These are phyloP conservation scores for Ephydatia muelleri DNA, from an alignment of 37 sponge, comb jelly and placozoan species.

Conservation along the genomic window DNA sequence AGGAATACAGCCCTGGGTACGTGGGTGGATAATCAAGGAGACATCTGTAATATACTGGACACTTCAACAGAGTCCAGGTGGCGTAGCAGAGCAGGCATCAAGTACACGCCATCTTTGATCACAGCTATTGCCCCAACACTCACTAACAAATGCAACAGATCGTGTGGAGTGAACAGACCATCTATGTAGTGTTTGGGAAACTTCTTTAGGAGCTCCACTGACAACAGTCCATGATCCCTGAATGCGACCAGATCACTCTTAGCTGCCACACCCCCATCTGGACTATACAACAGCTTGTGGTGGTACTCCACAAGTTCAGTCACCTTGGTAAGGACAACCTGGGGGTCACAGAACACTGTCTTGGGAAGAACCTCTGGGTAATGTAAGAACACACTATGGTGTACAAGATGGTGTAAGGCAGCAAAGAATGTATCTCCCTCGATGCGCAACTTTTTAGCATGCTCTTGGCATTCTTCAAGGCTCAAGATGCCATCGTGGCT, in stretches of 20 bases:
- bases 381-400: conserved; percentile 7
- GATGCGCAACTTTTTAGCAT: neutral
- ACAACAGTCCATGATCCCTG: conserved; percentile 13
- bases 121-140: neutral
- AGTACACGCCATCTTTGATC: neutral
- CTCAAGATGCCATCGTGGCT: neutral
- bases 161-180: neutral
- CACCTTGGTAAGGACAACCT: conserved; percentile 8
- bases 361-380: conserved; percentile 6
- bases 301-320: conserved; percentile 7
- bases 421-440: neutral
- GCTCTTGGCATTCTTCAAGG: neutral
- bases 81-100: conserved; percentile 7
- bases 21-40: neutral
- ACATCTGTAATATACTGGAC: neutral
- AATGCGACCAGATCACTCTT: neutral
- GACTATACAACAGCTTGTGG: neutral
- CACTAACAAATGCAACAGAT: neutral
- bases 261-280: neutral
- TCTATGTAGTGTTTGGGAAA: neutral
- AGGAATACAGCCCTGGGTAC: neutral
- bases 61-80: neutral
- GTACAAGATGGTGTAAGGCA: neutral
- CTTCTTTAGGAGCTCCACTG: neutral
- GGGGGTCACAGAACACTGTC: conserved; percentile 9